Evolutionary conservation across 2,888 invertebrate genomes (phyloP).

Genomic region (Coelinius sp.): DNA sequence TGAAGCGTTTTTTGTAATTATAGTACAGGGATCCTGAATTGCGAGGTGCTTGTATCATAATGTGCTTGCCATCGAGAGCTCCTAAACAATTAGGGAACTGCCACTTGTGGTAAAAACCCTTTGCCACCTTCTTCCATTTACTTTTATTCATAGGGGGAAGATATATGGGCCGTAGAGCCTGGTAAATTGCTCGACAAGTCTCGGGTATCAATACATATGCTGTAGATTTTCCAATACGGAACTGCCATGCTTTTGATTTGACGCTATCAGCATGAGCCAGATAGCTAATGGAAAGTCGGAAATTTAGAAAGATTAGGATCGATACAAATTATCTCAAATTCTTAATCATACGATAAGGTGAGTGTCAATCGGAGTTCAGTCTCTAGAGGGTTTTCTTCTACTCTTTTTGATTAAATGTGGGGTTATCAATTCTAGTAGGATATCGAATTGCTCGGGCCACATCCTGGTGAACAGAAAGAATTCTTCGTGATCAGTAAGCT

Average conservation of each 20-base stretch:
- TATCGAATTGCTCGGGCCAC: constrained; percentile 21
- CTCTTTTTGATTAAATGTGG: neutral
- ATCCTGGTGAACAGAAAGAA: constrained; percentile 22
- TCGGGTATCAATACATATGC: neutral
- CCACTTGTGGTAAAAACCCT: constrained; percentile 23
- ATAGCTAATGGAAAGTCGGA: neutral
- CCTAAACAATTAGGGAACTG: neutral
- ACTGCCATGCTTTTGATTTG: constrained; percentile 1
- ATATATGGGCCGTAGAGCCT: neutral
- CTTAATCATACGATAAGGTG: neutral
- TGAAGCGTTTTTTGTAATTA: constrained; percentile 46
- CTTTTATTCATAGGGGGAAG: neutral
- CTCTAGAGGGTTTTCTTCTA: neutral
- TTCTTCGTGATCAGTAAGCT: constrained; percentile 20
- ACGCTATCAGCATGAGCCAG: neutral
- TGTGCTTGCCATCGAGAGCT: constrained; percentile 12
- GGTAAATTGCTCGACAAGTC: constrained; percentile 22
- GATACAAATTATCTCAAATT: neutral
- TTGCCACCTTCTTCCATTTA: constrained; percentile 35
- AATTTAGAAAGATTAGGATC: no score
- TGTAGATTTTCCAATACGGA: constrained; percentile 4
- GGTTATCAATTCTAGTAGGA: neutral
- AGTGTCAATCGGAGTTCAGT: neutral
- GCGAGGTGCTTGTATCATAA: constrained; percentile 38
- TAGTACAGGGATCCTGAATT: constrained; percentile 42